Evolutionary conservation across 2,113 vertebrate species (phyloP).

Genomic region (Carlito syrichta): DNA sequence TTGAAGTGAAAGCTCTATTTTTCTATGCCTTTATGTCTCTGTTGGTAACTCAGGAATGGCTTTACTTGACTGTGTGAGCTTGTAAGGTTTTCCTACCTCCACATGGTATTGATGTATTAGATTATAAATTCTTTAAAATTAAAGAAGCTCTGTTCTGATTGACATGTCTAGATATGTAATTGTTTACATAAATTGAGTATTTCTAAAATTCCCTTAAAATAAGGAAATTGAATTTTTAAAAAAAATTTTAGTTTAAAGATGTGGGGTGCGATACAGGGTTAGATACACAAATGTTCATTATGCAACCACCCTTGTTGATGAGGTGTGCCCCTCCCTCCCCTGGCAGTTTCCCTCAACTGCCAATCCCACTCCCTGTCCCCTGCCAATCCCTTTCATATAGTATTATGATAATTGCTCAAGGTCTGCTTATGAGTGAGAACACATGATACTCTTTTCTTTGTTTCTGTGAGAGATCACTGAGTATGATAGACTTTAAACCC

Average conservation of each 20-base stretch:
- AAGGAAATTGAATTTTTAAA: background rate
- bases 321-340: too few species aligned
- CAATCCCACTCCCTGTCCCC: too few species aligned
- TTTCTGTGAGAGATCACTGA: too few species aligned
- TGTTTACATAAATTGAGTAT: background rate
- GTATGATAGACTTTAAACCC: too few species aligned
- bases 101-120: background rate
- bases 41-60: background rate
- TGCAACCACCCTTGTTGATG: too few species aligned
- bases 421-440: too few species aligned
- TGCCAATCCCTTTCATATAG: too few species aligned
- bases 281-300: too few species aligned
- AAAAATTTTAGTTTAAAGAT: background rate
- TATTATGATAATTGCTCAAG: too few species aligned
- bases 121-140: background rate
- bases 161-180: background rate
- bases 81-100: background rate
- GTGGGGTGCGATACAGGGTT: too few species aligned
- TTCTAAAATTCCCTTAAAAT: constrained; percentile 16
- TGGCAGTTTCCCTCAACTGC: too few species aligned
- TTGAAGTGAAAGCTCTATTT: background rate
- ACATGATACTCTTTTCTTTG: too few species aligned
- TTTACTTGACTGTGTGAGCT: background rate
- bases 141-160: background rate
- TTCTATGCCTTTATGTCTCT: background rate